These are phyloP conservation scores for Tuberolachnus salignus DNA, from an alignment of 2,888 invertebrate species.

Conservation along the genomic window DNA sequence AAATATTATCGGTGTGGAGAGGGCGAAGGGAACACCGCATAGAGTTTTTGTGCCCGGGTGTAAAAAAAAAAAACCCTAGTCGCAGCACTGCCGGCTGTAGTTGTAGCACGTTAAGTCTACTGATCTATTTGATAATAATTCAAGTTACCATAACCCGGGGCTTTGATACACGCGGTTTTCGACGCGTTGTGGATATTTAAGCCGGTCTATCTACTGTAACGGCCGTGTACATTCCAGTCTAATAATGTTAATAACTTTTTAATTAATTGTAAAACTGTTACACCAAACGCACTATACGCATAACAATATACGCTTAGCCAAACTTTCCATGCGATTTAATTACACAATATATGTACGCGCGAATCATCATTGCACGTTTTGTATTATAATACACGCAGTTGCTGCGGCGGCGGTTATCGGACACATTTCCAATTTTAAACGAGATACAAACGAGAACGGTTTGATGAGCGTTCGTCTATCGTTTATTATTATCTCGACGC, in stretches of 20 bases:
- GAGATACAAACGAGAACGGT: too few species aligned
- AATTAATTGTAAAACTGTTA: conserved; percentile 20
- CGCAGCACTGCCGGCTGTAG: too few species aligned
- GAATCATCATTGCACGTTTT: background rate
- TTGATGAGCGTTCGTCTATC: too few species aligned
- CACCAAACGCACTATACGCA: background rate
- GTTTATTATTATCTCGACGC: too few species aligned
- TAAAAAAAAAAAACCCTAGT: too few species aligned
- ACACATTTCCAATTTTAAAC: too few species aligned
- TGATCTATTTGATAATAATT: conserved; percentile 4
- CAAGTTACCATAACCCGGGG: background rate
- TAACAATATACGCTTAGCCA: background rate
- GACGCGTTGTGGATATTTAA: conserved; percentile 4
- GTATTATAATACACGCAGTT: background rate
- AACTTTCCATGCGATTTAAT: conserved; percentile 1
- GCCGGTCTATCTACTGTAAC: conserved; percentile 1
- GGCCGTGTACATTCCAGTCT: background rate
- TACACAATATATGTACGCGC: background rate
- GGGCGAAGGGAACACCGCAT: too few species aligned
- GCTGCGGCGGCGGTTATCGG: too few species aligned
- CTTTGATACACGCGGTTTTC: background rate
- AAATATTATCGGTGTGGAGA: too few species aligned
- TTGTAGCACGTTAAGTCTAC: background rate
- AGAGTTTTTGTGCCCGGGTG: too few species aligned
- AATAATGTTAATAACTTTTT: conserved; percentile 3